phyloP scores from a whole-genome alignment of 2,888 invertebrate species.

The Altica lythri region DNA sequence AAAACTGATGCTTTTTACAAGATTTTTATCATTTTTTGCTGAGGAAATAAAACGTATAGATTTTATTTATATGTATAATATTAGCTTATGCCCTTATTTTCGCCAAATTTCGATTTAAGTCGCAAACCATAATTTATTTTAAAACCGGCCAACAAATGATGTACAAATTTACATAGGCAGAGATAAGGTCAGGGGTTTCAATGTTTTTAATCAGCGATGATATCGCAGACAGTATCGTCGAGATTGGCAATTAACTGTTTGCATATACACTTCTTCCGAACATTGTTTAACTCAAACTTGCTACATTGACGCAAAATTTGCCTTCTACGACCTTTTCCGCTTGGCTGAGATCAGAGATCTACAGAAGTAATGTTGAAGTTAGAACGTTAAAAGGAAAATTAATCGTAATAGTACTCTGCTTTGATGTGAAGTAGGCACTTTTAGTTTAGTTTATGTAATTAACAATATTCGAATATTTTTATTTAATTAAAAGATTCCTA shows the following conservation, averaged over 20 bases:
- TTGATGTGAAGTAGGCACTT: too few species aligned
- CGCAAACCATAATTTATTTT: slow-evolving; percentile 14
- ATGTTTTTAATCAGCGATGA: slow-evolving; percentile 19
- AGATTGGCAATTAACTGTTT: slow-evolving; percentile 23
- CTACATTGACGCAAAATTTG: slow-evolving; percentile 19
- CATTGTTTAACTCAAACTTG: slow-evolving; percentile 5
- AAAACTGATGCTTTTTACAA: too few species aligned
- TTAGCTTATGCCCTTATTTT: not conserved
- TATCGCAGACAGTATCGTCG: slow-evolving; percentile 13
- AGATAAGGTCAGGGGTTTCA: slow-evolving; percentile 6
- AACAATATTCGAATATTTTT: too few species aligned
- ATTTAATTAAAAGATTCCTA: too few species aligned
- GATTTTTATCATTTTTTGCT: too few species aligned
- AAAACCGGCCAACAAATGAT: slow-evolving; percentile 6
- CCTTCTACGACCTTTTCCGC: slow-evolving; percentile 3
- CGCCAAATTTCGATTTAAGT: not conserved
- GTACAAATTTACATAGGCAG: slow-evolving; percentile 18
- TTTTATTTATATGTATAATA: too few species aligned
- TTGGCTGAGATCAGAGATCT: not conserved
- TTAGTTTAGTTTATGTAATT: too few species aligned
- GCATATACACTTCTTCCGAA: slow-evolving; percentile 20
- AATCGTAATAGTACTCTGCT: too few species aligned
- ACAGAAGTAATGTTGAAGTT: too few species aligned
- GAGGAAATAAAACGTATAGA: too few species aligned
- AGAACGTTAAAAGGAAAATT: too few species aligned